Evolutionary conservation across 2,113 vertebrate genomes (phyloP).

Genomic region (Clinocottus analis): DNA sequence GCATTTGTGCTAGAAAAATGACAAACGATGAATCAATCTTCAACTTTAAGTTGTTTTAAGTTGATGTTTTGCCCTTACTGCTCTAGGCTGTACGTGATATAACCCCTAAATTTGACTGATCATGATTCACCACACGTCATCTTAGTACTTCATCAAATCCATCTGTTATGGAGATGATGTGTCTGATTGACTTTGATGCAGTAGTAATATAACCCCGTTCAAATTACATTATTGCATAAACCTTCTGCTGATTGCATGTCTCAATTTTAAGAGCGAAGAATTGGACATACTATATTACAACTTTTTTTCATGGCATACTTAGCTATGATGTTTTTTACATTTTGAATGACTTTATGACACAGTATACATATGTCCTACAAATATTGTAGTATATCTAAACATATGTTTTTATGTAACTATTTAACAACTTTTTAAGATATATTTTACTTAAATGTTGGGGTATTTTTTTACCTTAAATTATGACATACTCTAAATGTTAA

Average conservation of each 20-base stretch:
- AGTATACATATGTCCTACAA: too few relatives aligned
- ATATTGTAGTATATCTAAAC: too few relatives aligned
- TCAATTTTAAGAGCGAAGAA: background rate
- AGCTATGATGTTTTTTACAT: too few relatives aligned
- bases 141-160: background rate
- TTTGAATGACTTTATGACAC: too few relatives aligned
- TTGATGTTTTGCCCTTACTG: too few relatives aligned
- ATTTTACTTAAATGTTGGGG: too few relatives aligned
- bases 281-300: background rate
- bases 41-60: background rate
- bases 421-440: too few relatives aligned
- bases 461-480: too few relatives aligned
- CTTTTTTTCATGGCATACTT: too few relatives aligned
- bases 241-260: conserved; percentile 13
- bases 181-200: background rate
- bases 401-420: too few relatives aligned
- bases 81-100: background rate
- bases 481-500: too few relatives aligned
- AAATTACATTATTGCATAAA: too few relatives aligned
- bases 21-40: background rate
- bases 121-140: background rate
- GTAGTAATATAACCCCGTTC: background rate
- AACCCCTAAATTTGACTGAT: background rate
- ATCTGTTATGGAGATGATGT: background rate
- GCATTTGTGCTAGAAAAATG: background rate